Evolutionary conservation across 2,888 invertebrate genomes (phyloP), one percentile per base, ranked within the genome.

Genomic region (Aplocera efformata): DNA sequence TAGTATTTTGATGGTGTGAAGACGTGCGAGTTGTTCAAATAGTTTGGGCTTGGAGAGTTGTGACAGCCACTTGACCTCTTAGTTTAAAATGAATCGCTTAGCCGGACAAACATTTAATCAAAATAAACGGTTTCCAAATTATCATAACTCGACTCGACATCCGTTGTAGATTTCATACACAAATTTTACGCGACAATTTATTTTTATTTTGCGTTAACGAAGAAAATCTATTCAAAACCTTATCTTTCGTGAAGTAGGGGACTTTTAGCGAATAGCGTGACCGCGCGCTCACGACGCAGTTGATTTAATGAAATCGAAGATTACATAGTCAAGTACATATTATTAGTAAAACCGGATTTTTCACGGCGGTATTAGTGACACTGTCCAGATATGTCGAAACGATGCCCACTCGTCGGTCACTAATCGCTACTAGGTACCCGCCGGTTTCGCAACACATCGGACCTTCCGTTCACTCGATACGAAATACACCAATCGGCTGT

Each of bases 401-500:
- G 80, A 84, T 83, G 81, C 69, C 75, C 73, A 78, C 71, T 76
- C 75, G 66, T 63, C 66, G 72, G 67, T 72, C 73, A 68, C 80
- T 84, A 83, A 84, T 84, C 78, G 78, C 77, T 74, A 74, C 79
- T 75, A 75, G 82, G 79, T 82, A 78, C 76, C 70, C 58, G 69
- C 48, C 52, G 39, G 68, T 86, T 79, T 83, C 75, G 83, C 77
- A 86, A 86, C 46, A 10, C 61, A 65, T 67, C 67, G 72, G 75
- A 73, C 74, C 75, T 73, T 76, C 85, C 83, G 73, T 78, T 84
- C 83, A 79, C 83, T 83, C 65, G 64, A 69, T 69, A 75, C 71
- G 69, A 77, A 77, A 79, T 70, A 73, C 70, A 61, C 59, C 59
- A 68, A 79, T 75, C 69, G 57, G 66, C 56, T 63, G 67, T 62